Evolutionary conservation across 2,888 invertebrate genomes (phyloP), one percentile per base, ranked within the genome.

Genomic region (Vannuccia rotundouncinata): DNA sequence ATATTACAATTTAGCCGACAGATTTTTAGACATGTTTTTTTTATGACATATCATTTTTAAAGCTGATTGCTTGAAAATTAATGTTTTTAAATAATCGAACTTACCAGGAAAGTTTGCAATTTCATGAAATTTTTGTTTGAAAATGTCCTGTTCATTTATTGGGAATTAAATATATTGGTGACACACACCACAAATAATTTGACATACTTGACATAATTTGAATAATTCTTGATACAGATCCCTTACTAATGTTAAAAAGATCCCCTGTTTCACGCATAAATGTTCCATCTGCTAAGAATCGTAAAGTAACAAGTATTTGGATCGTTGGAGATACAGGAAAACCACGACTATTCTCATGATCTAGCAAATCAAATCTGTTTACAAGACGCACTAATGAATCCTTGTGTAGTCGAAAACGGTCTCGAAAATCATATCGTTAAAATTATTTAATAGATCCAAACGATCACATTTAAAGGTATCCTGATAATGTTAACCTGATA

Each of bases 231-330:
- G 10, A 73, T 22, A 73, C 73, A 73, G 73, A 27, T 73, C 10
- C 22, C 29, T 27, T 73, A 28, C 29, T 13, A 28, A 73, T 28
- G 22, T 28, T 28, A 28, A 73, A 73, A n/a, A 73, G 73, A 28
- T 73, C 73, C 29, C 73, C 59, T n/a, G 29, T 28, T 73, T 27
- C 73, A 73, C 25, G 73, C 22, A 73, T 22, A n/a, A 28, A 27
- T 27, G 27, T 73, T 73, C 73, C 73, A 73, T 73, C 73, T 27
- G 73, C 73, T 5, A 27, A 73, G 73, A 73, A 73, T 73, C 73
- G 73, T 5, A 73, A 13, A n/a, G 73, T 73, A 28, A 73, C 29
- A n/a, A 73, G 29, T 22, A 73, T 22, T 28, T 73, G 73, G 22
- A 73, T 73, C 29, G 29, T 28, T 27, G 73, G 73, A n/a, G 22